Conservation (phyloP, 2,888 invertebrate genomes). For the Clanis bilineata region DNA sequence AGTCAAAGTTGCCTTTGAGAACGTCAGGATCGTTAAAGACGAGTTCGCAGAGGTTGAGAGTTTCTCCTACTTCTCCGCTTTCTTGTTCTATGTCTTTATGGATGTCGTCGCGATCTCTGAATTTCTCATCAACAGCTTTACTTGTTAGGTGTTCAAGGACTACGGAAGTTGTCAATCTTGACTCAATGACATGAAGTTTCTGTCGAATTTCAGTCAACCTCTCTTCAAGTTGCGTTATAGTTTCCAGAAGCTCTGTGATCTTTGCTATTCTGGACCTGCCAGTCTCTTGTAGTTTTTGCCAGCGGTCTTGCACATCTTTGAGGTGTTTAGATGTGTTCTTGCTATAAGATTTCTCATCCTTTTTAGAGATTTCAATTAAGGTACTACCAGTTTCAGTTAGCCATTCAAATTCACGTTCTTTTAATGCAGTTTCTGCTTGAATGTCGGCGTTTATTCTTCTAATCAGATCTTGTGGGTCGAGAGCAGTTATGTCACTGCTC, state of each 20-base stretch:
- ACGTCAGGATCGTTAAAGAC: slow-evolving; percentile 88
- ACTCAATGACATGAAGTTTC: slow-evolving; percentile 88
- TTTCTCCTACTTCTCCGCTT: slow-evolving; percentile 89
- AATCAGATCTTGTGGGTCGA: slow-evolving; percentile 88
- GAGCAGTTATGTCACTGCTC: slow-evolving; percentile 70
- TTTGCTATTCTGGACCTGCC: slow-evolving; percentile 87
- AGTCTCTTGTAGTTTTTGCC: slow-evolving; percentile 85
- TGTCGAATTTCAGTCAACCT: slow-evolving; percentile 87
- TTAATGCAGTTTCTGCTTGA: slow-evolving; percentile 88
- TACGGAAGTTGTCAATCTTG: slow-evolving; percentile 85
- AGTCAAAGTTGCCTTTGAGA: slow-evolving; percentile 87
- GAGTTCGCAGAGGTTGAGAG: slow-evolving; percentile 90
- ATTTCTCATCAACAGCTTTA: slow-evolving; percentile 85
- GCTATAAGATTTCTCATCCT: slow-evolving; percentile 80
- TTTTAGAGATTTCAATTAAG: slow-evolving; percentile 84
- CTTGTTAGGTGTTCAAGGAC: slow-evolving; percentile 85
- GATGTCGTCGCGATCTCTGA: slow-evolving; percentile 87
- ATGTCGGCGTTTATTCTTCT: slow-evolving; percentile 88
- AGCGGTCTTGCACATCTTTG: slow-evolving; percentile 84
- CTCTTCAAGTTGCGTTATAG: slow-evolving; percentile 86
- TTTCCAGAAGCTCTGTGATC: slow-evolving; percentile 87
- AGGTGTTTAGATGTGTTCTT: slow-evolving; percentile 82
- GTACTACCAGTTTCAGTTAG: slow-evolving; percentile 85
- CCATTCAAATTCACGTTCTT: slow-evolving; percentile 91
- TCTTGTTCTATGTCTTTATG: slow-evolving; percentile 89